Conservation (phyloP, 2,797 vertebrate species). For the Fistularia commersonii region DNA sequence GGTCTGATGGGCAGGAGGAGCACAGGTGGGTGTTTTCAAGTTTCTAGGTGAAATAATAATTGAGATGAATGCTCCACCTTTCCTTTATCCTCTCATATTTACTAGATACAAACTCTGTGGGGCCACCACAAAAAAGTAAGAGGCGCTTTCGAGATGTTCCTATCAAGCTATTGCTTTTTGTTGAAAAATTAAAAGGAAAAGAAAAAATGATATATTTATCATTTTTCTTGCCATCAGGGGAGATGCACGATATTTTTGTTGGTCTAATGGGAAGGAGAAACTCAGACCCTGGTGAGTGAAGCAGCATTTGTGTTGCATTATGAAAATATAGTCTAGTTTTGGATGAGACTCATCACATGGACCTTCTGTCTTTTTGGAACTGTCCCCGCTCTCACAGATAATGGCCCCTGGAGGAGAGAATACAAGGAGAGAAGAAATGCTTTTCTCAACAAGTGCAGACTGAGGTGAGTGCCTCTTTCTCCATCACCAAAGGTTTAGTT, state of each 20-base stretch:
- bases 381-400: slow-evolving; percentile 57
- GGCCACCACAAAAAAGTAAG: slow-evolving; percentile 86
- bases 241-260: slow-evolving; percentile 96
- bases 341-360: not conserved
- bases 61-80: not conserved
- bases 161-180: not conserved
- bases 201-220: not conserved
- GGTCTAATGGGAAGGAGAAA: slow-evolving; percentile 94
- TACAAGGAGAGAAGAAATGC: slow-evolving; percentile 69
- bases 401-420: slow-evolving; percentile 69
- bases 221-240: slow-evolving; percentile 69
- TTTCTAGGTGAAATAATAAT: not conserved
- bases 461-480: slow-evolving; percentile 62
- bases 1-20: slow-evolving; percentile 82
- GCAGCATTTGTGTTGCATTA: not conserved
- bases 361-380: slow-evolving; percentile 3
- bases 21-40: slow-evolving; percentile 64
- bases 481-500: not conserved
- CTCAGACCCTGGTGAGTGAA: slow-evolving; percentile 68
- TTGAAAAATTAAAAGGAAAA: too few species aligned
- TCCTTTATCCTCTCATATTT: slow-evolving; percentile 17
- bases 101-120: slow-evolving; percentile 70
- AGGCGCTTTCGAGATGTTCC: slow-evolving; percentile 5
- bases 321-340: not conserved
- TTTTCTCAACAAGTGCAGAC: slow-evolving; percentile 79